These are phyloP conservation scores for Euplagia quadripunctaria DNA, from an alignment of 2,888 invertebrate genomes.

Conservation along the genomic window DNA sequence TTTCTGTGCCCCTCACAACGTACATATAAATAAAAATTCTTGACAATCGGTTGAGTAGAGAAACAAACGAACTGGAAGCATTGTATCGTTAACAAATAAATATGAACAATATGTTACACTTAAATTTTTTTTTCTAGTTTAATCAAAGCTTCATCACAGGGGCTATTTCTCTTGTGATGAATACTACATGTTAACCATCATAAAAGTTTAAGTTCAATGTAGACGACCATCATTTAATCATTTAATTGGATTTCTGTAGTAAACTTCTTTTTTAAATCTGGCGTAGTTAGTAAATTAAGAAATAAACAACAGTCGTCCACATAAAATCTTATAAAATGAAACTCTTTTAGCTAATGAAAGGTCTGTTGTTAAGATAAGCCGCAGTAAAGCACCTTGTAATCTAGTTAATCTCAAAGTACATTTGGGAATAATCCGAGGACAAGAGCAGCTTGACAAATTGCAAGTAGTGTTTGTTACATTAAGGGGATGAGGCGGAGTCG, in stretches of 20 bases:
- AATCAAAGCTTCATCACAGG: too few relatives aligned
- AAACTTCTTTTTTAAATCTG: neutral
- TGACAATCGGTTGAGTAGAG: too few relatives aligned
- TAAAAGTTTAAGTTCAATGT: neutral
- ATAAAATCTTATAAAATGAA: constrained; percentile 6
- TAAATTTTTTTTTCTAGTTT: too few relatives aligned
- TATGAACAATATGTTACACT: too few relatives aligned
- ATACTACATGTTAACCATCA: too few relatives aligned
- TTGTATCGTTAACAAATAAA: too few relatives aligned
- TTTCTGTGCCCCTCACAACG: too few relatives aligned
- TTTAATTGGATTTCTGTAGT: neutral
- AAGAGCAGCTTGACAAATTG: constrained; percentile 15
- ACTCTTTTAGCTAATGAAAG: constrained; percentile 17
- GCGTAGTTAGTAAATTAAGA: neutral
- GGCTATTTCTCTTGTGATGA: too few relatives aligned
- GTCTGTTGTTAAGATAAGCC: constrained; percentile 15
- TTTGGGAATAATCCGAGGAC: constrained; percentile 4
- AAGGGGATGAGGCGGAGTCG: neutral
- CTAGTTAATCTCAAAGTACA: constrained; percentile 20
- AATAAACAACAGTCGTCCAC: constrained; percentile 10
- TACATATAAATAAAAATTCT: too few relatives aligned
- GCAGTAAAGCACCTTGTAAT: constrained; percentile 15
- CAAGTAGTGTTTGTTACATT: constrained; percentile 10
- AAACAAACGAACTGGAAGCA: too few relatives aligned
- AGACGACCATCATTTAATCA: neutral